These are phyloP conservation scores for Austrofundulus limnaeus DNA, from an alignment of 2,113 vertebrate species.

Conservation along the genomic window DNA sequence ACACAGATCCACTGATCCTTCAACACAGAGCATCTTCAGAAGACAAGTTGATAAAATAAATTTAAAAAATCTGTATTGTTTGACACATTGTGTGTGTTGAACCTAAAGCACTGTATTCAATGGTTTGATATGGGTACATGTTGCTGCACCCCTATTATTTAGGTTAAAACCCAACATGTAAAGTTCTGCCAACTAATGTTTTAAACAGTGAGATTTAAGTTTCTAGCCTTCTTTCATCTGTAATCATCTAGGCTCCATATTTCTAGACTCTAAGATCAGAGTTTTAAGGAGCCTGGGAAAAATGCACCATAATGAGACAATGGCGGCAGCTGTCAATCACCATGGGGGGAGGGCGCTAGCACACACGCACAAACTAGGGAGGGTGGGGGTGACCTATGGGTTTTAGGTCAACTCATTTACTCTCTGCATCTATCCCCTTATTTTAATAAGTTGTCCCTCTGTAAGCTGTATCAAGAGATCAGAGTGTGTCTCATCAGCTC, in stretches of 20 bases:
- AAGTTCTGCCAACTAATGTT: too few species aligned
- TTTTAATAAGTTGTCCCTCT: slow-evolving; percentile 78
- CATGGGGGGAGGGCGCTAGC: slow-evolving; percentile 61
- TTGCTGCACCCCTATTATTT: too few species aligned
- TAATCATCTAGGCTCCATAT: slow-evolving; percentile 28
- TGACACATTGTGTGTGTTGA: too few species aligned
- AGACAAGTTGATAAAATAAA: too few species aligned
- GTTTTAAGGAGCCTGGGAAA: slow-evolving; percentile 75
- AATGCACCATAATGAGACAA: slow-evolving; percentile 70
- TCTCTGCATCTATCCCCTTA: slow-evolving; percentile 78
- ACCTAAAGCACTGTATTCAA: too few species aligned
- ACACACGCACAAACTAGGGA: slow-evolving; percentile 28
- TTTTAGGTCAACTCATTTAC: slow-evolving; percentile 83
- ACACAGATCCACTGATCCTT: too few species aligned
- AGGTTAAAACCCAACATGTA: too few species aligned
- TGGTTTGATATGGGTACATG: too few species aligned
- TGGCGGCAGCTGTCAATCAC: slow-evolving; percentile 75
- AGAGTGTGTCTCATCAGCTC: slow-evolving; percentile 67
- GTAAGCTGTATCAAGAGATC: slow-evolving; percentile 73
- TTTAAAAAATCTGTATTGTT: too few species aligned
- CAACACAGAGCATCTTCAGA: too few species aligned
- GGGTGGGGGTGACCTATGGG: slow-evolving; percentile 73
- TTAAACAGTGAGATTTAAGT: too few species aligned
- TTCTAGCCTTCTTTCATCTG: slow-evolving; percentile 19
- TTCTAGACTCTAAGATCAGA: slow-evolving; percentile 25